Base-by-base conservation (phyloP, 2,797 vertebrate genomes). In the Fistularia tabacaria region DNA sequence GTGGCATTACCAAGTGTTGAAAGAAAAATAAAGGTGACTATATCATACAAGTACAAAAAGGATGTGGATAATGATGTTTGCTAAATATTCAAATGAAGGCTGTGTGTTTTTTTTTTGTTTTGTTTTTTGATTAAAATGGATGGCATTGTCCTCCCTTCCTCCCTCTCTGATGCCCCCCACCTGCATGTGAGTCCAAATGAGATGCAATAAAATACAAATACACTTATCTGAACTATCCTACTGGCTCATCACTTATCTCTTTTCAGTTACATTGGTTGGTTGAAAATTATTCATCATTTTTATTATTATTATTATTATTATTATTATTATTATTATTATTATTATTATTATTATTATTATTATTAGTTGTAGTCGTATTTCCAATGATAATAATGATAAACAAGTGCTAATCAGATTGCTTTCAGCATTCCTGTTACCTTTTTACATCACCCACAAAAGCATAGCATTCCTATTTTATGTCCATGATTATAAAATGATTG, bases 171-270 rank as follows among this genome's bases (percentile, higher is more conserved):
- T 13, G 7, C 14, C 9, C 11, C 91, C 91, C 84, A 93, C 78
- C 88, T 96, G 95, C 95, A 98, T 98, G 96, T 92, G 87, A 93
- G 83, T 93, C 93, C 91, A 92, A 93, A 92, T 95, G 92, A 97
- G 92, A 98, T 96, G 94, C 94, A 99, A 98, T 98, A 97, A 99
- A 92, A 85, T 74, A 77, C 56, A 82, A 85, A 93, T 89, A 92
- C 91, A 90, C 91, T 90, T 85, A 93, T 91, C 85, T 86, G 91
- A 90, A 90, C 83, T 80, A 87, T 51, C 54, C 55, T 74, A 70
- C 64, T 14, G 72, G 50, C 62, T 81, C 52, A 60, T 85, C 74
- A 79, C 67, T 81, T 59, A 62, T 60, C 65, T 69, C 57, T 71
- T 37, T 36, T 63, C 61, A 59, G 49, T 72, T 60, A 25, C 56